These are phyloP conservation scores for Rhynchonycteris naso DNA, from an alignment of 2,797 vertebrate species.

Conservation along the genomic window DNA sequence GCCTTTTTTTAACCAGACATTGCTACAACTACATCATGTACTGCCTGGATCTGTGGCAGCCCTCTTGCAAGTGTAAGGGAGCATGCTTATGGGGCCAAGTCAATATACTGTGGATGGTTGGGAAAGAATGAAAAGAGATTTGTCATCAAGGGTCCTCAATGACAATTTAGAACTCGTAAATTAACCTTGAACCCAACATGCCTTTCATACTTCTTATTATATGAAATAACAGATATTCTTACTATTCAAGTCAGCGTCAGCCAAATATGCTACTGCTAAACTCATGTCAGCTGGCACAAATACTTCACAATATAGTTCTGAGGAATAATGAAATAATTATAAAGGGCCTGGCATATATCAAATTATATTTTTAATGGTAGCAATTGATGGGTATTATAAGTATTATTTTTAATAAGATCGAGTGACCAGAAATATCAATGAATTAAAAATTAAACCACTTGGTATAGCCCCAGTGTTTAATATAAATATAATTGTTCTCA, in stretches of 20 bases:
- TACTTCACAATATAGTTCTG: background rate
- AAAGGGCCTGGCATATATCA: background rate
- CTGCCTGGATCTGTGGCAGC: background rate
- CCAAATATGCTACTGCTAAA: background rate
- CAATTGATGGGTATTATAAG: background rate
- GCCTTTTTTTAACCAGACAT: background rate
- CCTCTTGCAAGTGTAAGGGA: background rate
- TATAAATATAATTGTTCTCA: background rate
- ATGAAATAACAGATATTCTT: background rate
- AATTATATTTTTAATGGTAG: background rate
- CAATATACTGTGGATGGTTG: background rate
- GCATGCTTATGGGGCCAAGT: background rate
- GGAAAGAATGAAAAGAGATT: background rate
- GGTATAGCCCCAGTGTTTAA: background rate
- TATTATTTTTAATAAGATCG: background rate
- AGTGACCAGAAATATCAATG: conserved; percentile 4
- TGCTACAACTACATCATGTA: background rate
- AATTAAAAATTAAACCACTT: background rate
- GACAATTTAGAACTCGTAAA: background rate
- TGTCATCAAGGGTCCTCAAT: background rate
- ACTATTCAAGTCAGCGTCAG: background rate
- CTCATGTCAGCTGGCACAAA: background rate
- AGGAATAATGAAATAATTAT: background rate
- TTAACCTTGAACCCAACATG: background rate
- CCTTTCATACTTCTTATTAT: background rate